A percentile compares a stretch with the other conserved stretches of the same genome.
Evolutionary conservation across 2,113 vertebrate species (phyloP).

Genomic region (Marmota flaviventris): DNA sequence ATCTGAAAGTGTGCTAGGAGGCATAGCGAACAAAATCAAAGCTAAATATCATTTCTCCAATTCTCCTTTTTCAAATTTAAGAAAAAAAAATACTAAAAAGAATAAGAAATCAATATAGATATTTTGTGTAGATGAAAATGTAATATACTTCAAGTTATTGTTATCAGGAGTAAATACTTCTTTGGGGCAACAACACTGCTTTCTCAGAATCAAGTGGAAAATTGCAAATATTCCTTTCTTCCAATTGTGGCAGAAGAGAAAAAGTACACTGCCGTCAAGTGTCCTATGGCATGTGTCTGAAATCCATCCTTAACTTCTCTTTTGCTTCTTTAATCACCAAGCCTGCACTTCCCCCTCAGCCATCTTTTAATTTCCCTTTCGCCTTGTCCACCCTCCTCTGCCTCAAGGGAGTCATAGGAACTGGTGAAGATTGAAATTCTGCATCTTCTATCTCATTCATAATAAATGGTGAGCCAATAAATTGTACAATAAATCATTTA

Average conservation of each 20-base stretch:
- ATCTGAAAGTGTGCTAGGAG: neutral
- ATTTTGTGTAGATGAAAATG: slow-evolving; percentile 1
- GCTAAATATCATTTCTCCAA: neutral
- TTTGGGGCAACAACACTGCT: neutral
- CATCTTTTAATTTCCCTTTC: neutral
- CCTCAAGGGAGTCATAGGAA: neutral
- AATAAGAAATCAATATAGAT: neutral
- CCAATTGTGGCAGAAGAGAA: neutral
- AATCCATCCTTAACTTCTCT: neutral
- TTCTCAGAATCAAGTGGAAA: neutral
- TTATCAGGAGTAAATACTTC: neutral
- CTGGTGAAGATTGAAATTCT: neutral
- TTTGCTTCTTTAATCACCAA: neutral
- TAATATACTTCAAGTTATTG: neutral
- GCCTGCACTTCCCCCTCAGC: neutral
- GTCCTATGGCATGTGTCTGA: neutral
- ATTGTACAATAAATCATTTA: neutral
- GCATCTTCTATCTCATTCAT: neutral
- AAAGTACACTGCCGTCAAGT: neutral
- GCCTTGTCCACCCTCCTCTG: neutral
- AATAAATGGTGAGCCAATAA: neutral
- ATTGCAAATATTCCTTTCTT: neutral
- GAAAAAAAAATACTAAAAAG: neutral
- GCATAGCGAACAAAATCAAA: neutral
- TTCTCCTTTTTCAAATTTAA: neutral